A percentile compares a stretch with the other conserved stretches of the same genome.
Conservation (phyloP, 2,797 vertebrate genomes). For the Epinephelus coioides region DNA sequence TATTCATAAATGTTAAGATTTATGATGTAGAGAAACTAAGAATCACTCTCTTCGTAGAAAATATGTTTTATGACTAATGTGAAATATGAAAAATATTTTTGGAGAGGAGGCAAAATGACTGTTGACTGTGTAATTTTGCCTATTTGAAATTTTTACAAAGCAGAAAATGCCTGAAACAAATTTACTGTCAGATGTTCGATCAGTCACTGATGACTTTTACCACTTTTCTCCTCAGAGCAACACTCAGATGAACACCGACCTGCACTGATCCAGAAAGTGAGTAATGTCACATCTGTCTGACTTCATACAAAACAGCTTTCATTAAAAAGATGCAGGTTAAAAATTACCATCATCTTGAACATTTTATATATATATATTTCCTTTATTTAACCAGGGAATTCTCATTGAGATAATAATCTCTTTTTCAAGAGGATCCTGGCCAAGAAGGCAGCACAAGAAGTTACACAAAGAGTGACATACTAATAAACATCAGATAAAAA, state of each 20-base stretch:
- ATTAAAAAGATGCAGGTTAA: background rate
- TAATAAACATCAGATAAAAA: no score
- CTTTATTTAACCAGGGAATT: no score
- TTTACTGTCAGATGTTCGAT: background rate
- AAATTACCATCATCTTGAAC: background rate
- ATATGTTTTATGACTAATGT: background rate
- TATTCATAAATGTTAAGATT: background rate
- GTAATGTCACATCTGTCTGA: background rate
- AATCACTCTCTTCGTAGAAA: no score
- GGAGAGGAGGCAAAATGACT: background rate
- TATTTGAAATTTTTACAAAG: background rate
- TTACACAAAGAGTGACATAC: no score
- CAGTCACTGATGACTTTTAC: background rate
- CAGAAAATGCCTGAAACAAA: background rate
- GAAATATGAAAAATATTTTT: background rate
- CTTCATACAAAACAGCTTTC: background rate
- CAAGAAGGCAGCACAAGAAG: no score
- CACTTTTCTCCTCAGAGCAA: conserved; percentile 19
- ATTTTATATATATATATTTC: no score
- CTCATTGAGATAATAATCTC: no score
- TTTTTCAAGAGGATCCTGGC: no score
- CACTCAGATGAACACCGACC: background rate
- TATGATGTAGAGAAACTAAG: no score
- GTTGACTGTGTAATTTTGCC: background rate
- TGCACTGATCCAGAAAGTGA: conserved; percentile 10